Conservation (phyloP, 2,113 vertebrate species). For the Bos javanicus region DNA sequence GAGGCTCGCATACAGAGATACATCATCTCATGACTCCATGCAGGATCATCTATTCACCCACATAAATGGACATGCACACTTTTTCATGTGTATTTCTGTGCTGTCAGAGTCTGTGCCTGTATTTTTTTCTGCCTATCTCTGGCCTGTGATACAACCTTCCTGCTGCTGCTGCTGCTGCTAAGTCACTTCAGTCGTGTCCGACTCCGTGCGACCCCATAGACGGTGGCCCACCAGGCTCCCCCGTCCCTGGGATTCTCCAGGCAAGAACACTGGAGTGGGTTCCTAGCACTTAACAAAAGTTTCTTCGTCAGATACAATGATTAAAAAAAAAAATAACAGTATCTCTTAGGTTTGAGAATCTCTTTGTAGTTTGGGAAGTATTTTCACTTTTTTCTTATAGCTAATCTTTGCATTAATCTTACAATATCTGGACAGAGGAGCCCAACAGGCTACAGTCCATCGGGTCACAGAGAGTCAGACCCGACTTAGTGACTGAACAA, state of each 20-base stretch:
- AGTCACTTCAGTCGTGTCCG: too few relatives aligned
- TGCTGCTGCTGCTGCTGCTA: too few relatives aligned
- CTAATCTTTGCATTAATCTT: not conserved
- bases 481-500: not conserved
- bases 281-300: not conserved
- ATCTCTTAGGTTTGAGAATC: not conserved
- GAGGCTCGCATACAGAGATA: not conserved
- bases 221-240: too few relatives aligned
- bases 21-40: not conserved
- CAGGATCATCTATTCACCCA: not conserved
- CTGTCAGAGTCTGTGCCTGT: not conserved
- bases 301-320: not conserved
- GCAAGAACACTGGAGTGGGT: too few relatives aligned
- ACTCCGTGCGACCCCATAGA: too few relatives aligned
- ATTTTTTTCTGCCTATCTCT: not conserved
- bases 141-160: not conserved
- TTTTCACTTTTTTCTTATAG: not conserved
- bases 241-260: too few relatives aligned
- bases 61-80: not conserved
- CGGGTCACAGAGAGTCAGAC: not conserved
- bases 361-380: conserved; percentile 18
- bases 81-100: conserved; percentile 29
- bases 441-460: not conserved
- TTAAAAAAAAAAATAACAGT: not conserved
- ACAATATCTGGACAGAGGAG: not conserved